phyloP scores from a whole-genome alignment of 2,113 vertebrate species.

The Alethe castanea region DNA sequence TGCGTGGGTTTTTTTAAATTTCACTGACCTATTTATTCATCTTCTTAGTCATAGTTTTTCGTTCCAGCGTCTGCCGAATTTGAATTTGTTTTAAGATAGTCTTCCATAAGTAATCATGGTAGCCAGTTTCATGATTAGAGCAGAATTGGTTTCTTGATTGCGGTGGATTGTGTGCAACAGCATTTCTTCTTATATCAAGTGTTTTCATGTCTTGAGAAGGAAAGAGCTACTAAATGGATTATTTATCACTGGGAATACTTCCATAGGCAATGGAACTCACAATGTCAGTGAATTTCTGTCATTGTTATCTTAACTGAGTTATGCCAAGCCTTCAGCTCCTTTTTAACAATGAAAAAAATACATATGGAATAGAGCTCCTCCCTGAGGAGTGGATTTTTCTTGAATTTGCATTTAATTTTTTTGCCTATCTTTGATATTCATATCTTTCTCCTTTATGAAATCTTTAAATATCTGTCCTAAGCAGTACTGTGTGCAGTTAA shows the following conservation, averaged over 20 bases:
- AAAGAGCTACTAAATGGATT: neutral
- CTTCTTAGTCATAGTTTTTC: neutral
- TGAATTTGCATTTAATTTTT: neutral
- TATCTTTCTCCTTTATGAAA: neutral
- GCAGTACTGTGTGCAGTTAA: neutral
- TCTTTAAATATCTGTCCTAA: neutral
- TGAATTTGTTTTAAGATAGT: neutral
- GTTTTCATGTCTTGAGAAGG: neutral
- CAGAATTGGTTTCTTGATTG: neutral
- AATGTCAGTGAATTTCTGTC: neutral
- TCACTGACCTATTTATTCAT: neutral
- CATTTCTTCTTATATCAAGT: neutral
- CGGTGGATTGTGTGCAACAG: neutral
- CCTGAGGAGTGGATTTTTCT: neutral
- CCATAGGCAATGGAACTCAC: neutral
- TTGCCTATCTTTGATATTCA: neutral
- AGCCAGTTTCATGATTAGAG: neutral
- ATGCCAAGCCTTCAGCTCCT: neutral
- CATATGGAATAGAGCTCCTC: neutral
- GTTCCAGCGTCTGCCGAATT: neutral
- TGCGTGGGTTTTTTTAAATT: accelerated
- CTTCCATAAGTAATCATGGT: neutral
- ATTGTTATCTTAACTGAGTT: neutral
- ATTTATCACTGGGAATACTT: neutral
- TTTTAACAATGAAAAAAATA: neutral